Base-by-base conservation (phyloP, 2,797 vertebrate species). In the Salmo trutta region DNA sequence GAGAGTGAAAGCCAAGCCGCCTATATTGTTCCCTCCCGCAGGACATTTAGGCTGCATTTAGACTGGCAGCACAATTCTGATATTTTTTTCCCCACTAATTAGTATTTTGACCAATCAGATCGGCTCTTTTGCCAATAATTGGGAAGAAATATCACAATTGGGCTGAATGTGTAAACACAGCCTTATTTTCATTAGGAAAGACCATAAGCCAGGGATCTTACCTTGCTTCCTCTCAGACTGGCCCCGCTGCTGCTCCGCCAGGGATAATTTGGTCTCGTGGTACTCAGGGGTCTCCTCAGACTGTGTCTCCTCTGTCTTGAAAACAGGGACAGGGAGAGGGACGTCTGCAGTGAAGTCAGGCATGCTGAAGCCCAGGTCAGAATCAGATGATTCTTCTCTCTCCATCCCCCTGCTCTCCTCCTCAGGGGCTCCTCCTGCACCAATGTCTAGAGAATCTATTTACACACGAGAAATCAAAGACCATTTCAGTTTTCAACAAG, bases 341-440 rank as follows among this genome's bases (percentile, higher is more conserved):
- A 78, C 85, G n/a, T 91, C 90, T 27, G 82, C 86, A 27, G 89
- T 83, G 74, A 90, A 84, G 82, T 93, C 90, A 0, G 88, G 85
- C 80, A 81, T 71, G 77, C 80, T 80, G 70, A 76, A 83, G 53
- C 80, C 85, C 0, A 75, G 76, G 53, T 90, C 88, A 74, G 86
- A 81, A n/a, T 62, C 59, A 24, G 86, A 12, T 21, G 71, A 75
- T 1, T 80, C 85, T 59, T 93, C 90, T 3, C 89, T 90, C 74
- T 94, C 91, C 0, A 85, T 90, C 75, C 90, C 87, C 53, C 86
- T 66, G 51, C 51, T 3, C 41, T 69, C 67, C 54, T 29, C 66
- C 3, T 53, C 24, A 52, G 6, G 5, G 59, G 0, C 75, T 1
- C 52, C 79, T 0, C 16, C 84, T 3, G 89, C 89, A 7, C 1